phyloP scores from a whole-genome alignment of 2,888 invertebrate genomes.

The Mythimna albipuncta region DNA sequence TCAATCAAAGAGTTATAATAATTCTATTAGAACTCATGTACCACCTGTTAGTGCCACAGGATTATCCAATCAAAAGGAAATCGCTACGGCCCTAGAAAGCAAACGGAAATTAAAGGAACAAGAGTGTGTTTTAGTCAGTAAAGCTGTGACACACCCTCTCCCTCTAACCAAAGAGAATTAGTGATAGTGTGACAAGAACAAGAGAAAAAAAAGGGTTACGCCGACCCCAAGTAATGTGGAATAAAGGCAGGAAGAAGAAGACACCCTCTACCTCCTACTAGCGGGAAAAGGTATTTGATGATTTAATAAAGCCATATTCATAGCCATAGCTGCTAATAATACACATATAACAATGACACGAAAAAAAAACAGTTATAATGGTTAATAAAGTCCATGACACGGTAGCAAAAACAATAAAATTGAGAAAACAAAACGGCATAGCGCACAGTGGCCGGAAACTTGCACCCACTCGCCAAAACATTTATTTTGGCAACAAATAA shows the following conservation, averaged over 20 bases:
- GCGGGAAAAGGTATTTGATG: too few relatives aligned
- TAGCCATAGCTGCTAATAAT: background rate
- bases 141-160: too few relatives aligned
- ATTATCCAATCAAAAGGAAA: too few relatives aligned
- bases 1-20: constrained; percentile 7
- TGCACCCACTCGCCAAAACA: constrained; percentile 59
- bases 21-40: background rate
- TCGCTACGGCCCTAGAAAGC: too few relatives aligned
- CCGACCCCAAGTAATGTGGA: too few relatives aligned
- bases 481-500: constrained; percentile 63
- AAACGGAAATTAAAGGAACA: too few relatives aligned
- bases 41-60: background rate
- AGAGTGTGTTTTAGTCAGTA: too few relatives aligned
- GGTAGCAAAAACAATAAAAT: constrained; percentile 35
- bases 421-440: constrained; percentile 39
- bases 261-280: too few relatives aligned
- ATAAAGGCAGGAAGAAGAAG: too few relatives aligned
- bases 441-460: constrained; percentile 65
- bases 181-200: too few relatives aligned
- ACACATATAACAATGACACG: constrained; percentile 18
- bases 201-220: too few relatives aligned
- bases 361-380: constrained; percentile 10
- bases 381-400: constrained; percentile 47
- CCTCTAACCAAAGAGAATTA: too few relatives aligned
- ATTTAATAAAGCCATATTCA: background rate